phyloP scores from a whole-genome alignment of 2,888 invertebrate species.

The Pristionchus arcanus region DNA sequence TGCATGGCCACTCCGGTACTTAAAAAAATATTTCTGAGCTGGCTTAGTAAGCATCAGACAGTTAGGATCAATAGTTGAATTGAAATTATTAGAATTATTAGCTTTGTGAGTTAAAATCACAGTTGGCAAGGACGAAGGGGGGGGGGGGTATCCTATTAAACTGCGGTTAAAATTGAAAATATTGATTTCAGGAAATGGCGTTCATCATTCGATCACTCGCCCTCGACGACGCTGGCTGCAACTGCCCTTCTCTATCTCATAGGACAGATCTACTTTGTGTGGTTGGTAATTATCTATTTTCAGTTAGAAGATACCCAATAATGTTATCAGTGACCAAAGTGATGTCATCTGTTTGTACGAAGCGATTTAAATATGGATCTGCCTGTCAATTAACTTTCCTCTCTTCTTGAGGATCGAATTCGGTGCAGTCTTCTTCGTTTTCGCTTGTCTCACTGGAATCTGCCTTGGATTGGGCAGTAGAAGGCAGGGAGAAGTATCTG shows the following conservation, averaged over 20 bases:
- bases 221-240: constrained; percentile 29
- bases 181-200: constrained; percentile 51
- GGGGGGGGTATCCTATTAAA: no score
- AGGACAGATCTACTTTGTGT: constrained; percentile 52
- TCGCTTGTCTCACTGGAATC: constrained; percentile 85
- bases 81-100: no score
- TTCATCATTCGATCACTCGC: constrained; percentile 18
- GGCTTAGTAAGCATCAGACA: no score
- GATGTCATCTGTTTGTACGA: neutral
- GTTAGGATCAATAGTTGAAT: no score
- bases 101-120: neutral
- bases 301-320: neutral
- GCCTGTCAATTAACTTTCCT: neutral
- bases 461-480: constrained; percentile 69
- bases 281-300: neutral
- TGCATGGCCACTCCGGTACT: constrained; percentile 27
- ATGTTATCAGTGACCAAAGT: neutral
- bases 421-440: constrained; percentile 91
- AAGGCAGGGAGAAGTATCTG: constrained; percentile 87
- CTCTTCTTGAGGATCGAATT: constrained; percentile 85
- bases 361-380: neutral
- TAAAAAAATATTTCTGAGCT: neutral
- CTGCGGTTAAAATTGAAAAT: neutral
- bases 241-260: constrained; percentile 32
- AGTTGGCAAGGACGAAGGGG: no score